Conservation (phyloP, 2,113 vertebrate species). For the Cebus imitator region DNA sequence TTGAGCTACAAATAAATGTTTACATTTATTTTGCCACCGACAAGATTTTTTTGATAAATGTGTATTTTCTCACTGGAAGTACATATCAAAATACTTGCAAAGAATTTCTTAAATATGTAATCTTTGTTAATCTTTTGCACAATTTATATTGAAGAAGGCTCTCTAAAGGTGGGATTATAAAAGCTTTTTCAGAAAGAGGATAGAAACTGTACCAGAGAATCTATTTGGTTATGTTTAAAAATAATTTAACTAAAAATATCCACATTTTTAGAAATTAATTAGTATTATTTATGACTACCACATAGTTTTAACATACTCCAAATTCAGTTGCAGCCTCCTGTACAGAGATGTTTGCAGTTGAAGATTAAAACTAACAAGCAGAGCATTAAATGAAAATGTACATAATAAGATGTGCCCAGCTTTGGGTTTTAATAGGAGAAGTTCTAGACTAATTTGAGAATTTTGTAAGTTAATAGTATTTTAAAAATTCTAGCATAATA, state of each 20-base stretch:
- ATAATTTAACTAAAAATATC: background rate
- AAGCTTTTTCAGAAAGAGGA: background rate
- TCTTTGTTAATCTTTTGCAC: background rate
- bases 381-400: background rate
- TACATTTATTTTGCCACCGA: background rate
- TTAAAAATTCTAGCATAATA: background rate
- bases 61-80: background rate
- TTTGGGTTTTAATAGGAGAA: constrained; percentile 27
- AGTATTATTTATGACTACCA: background rate
- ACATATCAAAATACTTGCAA: background rate
- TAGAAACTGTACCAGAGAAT: background rate
- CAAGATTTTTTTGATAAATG: background rate
- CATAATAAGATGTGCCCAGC: background rate
- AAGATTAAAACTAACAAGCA: background rate
- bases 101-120: background rate
- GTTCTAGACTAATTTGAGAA: background rate
- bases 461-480: background rate
- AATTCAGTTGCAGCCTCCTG: background rate
- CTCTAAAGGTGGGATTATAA: background rate
- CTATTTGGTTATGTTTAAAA: background rate
- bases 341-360: background rate
- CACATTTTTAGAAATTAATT: background rate
- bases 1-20: background rate
- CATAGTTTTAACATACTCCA: background rate
- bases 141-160: background rate